Evolutionary conservation across 1,140 invertebrate genomes (phyloP).

Genomic region (Cydia strobilella): DNA sequence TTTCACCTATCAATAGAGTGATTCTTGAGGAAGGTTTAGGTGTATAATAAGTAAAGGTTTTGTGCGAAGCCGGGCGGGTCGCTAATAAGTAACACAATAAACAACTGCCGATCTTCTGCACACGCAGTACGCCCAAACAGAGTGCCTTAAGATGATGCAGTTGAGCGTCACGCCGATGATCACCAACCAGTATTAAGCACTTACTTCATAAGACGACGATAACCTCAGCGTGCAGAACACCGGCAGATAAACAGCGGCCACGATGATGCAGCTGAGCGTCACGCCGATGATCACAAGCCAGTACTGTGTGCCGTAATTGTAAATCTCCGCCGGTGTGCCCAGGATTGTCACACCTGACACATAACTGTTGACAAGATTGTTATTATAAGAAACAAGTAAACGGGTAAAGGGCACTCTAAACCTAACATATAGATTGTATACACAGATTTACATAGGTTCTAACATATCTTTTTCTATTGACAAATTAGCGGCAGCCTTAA

Average conservation of each 20-base stretch:
- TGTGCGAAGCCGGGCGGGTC: too few species aligned
- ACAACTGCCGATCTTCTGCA: too few species aligned
- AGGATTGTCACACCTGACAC: conserved; percentile 94
- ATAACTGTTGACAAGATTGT: conserved; percentile 75
- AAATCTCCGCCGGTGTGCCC: conserved; percentile 93
- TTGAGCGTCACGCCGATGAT: conserved; percentile 84
- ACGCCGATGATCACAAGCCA: conserved; percentile 87
- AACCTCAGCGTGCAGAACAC: conserved; percentile 90
- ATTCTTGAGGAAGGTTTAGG: too few species aligned
- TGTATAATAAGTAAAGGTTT: too few species aligned
- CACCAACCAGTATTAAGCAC: conserved; percentile 82
- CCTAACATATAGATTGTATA: too few species aligned
- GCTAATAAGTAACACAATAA: too few species aligned
- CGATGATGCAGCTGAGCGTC: conserved; percentile 84
- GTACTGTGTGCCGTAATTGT: conserved; percentile 91
- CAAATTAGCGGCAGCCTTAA: too few species aligned
- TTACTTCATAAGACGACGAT: conserved; percentile 91
- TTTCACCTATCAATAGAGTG: too few species aligned
- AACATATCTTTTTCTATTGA: too few species aligned
- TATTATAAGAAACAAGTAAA: not conserved
- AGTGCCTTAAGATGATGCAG: conserved; percentile 75
- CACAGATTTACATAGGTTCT: too few species aligned
- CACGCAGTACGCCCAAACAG: too few species aligned
- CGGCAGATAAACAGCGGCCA: conserved; percentile 88
- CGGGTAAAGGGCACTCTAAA: not conserved